phyloP scores from a whole-genome alignment of 2,888 invertebrate genomes.

The Tridacna crocea region DNA sequence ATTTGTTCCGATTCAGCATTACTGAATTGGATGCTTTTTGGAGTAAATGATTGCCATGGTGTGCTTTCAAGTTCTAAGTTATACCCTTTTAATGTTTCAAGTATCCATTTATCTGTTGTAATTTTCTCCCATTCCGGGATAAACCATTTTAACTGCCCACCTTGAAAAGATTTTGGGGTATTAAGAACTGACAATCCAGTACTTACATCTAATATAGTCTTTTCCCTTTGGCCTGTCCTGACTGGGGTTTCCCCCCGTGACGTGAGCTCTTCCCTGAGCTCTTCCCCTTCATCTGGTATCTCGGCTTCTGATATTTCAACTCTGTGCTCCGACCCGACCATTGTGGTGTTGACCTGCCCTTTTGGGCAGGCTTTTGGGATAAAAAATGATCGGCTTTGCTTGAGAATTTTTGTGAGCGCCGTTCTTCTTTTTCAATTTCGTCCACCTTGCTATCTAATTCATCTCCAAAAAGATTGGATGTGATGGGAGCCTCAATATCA shows the following conservation, averaged over 20 bases:
- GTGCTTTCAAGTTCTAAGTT: constrained; percentile 18
- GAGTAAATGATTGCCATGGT: constrained; percentile 22
- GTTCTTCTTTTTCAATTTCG: neutral
- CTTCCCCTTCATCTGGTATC: neutral
- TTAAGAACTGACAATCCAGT: constrained; percentile 24
- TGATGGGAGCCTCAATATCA: neutral
- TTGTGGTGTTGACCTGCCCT: neutral
- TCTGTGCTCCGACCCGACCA: neutral
- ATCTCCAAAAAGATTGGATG: no score
- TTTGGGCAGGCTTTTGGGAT: neutral
- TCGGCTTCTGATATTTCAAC: neutral
- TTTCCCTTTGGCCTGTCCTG: neutral
- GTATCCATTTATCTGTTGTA: constrained; percentile 32
- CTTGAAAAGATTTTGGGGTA: constrained; percentile 28
- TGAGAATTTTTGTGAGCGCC: neutral
- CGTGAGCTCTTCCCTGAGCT: neutral
- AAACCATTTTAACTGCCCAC: constrained; percentile 19
- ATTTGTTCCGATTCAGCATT: constrained; percentile 5
- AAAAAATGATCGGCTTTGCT: constrained; percentile 7
- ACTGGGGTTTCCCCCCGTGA: neutral
- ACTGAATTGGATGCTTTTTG: constrained; percentile 21
- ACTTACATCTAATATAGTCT: neutral
- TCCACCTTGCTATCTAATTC: constrained; percentile 7
- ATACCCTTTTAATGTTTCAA: constrained; percentile 29
- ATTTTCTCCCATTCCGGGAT: constrained; percentile 20